Conservation (phyloP, 2,113 vertebrate genomes). For the Australoheros scitulus region DNA sequence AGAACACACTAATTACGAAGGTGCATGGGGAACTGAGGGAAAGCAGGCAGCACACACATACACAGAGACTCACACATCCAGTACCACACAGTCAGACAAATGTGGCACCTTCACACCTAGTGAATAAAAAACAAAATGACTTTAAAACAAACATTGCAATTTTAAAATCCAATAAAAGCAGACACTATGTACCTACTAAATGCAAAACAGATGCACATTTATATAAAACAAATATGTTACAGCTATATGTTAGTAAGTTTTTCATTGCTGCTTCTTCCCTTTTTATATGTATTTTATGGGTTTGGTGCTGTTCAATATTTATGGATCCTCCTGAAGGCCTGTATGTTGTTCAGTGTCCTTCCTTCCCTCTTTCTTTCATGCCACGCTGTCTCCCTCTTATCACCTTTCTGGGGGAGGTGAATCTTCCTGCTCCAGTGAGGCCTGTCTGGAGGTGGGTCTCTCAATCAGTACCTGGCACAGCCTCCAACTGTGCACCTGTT, state of each 20-base stretch:
- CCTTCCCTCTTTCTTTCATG: neutral
- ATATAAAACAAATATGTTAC: neutral
- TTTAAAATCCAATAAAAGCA: conserved; percentile 5
- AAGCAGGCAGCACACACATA: conserved; percentile 10
- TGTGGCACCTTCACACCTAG: neutral
- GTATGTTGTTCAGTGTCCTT: neutral
- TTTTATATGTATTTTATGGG: neutral
- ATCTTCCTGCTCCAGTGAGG: neutral
- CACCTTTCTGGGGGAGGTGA: neutral
- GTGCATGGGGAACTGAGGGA: conserved; percentile 43
- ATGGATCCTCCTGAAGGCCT: neutral
- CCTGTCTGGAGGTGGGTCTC: neutral
- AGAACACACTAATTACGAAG: conserved; percentile 68
- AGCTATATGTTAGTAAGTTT: neutral
- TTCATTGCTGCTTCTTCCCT: neutral
- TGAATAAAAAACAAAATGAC: neutral
- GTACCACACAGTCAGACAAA: neutral
- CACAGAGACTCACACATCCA: neutral
- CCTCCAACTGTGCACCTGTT: neutral
- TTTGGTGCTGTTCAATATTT: neutral
- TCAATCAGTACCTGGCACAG: neutral
- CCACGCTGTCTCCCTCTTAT: neutral
- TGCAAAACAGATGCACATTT: conserved; percentile 23
- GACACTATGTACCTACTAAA: neutral
- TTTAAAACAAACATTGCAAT: neutral